Evolutionary conservation across 2,888 invertebrate genomes (phyloP), one percentile per base, ranked within the genome.

Genomic region (Adelphocoris suturalis): DNA sequence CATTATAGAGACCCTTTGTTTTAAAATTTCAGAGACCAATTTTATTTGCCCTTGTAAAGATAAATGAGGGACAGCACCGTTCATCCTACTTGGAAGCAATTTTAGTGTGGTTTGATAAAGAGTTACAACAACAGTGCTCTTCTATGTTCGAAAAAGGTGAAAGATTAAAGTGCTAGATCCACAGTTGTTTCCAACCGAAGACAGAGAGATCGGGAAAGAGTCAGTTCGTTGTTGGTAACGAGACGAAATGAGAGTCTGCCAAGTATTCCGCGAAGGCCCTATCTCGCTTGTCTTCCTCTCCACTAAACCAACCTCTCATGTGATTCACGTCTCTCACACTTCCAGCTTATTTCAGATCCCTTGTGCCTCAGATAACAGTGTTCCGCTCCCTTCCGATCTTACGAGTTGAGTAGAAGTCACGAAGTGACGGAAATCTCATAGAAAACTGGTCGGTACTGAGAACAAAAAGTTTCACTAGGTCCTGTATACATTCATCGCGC

Each of bases 261-360:
- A 68, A 68, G 23, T 23, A 68, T 68, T 68, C 23, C 23, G 68
- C 12, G 68, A 68, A 68, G 61, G 68, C 68, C 19, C 68, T 68
- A 68, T 68, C 68, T 68, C 13, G 68, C 68, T 23, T 68, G 68
- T 23, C 68, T 68, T 68, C 68, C 27, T 23, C 23, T 68, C 68
- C 68, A 68, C 68, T 68, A 68, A 68, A 23, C 68, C 68, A 27
- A 23, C 68, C 68, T 68, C 68, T 68, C 68, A 23, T 23, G 68
- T 68, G 68, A 68, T 68, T 68, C 68, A 68, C 68, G 68, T 68
- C 68, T 68, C 68, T 68, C 68, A 68, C 68, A 23, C 68, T 68
- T 68, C 27, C 68, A 68, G 68, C 68, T 68, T 68, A 68, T 68
- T 68, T 68, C 11, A 68, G 68, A 68, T 68, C 68, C 68, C 68